Conservation (phyloP, 1,140 invertebrate genomes). For the Telenomus remus region DNA sequence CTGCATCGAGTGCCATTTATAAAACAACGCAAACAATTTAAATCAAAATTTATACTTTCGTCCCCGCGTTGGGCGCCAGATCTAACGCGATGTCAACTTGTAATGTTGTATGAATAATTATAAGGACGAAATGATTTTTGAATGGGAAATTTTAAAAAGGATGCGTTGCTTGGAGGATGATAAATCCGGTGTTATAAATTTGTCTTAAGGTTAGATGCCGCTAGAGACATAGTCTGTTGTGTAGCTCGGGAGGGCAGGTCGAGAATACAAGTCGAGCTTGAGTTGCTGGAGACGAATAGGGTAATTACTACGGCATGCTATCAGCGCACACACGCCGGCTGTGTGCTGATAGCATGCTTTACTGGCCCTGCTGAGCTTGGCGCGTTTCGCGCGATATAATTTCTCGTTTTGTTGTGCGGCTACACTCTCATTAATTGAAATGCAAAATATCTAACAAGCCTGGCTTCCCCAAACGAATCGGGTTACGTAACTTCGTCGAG, state of each 20-base stretch:
- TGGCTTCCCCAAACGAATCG: neutral
- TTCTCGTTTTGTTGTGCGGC: slow-evolving; percentile 40
- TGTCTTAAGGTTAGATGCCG: slow-evolving; percentile 57
- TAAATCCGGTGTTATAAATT: slow-evolving; percentile 62
- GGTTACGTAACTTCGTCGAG: no score
- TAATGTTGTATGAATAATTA: no score
- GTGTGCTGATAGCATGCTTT: slow-evolving; percentile 57
- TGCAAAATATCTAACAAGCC: neutral
- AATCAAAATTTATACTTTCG: no score
- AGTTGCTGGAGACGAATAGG: slow-evolving; percentile 62
- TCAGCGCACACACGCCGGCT: slow-evolving; percentile 32
- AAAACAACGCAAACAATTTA: no score
- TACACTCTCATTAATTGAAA: slow-evolving; percentile 32
- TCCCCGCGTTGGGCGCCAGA: no score
- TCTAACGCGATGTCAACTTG: no score
- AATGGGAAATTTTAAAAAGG: no score
- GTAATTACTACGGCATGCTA: slow-evolving; percentile 64
- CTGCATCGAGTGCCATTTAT: no score
- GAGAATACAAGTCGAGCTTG: slow-evolving; percentile 53
- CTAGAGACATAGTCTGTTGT: slow-evolving; percentile 48
- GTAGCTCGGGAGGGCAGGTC: slow-evolving; percentile 35
- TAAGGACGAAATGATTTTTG: no score
- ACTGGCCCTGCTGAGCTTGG: slow-evolving; percentile 47
- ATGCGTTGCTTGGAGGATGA: slow-evolving; percentile 18
- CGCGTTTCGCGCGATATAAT: slow-evolving; percentile 34